Evolutionary conservation across 2,113 vertebrate genomes (phyloP).

Genomic region (Melierax canorus): DNA sequence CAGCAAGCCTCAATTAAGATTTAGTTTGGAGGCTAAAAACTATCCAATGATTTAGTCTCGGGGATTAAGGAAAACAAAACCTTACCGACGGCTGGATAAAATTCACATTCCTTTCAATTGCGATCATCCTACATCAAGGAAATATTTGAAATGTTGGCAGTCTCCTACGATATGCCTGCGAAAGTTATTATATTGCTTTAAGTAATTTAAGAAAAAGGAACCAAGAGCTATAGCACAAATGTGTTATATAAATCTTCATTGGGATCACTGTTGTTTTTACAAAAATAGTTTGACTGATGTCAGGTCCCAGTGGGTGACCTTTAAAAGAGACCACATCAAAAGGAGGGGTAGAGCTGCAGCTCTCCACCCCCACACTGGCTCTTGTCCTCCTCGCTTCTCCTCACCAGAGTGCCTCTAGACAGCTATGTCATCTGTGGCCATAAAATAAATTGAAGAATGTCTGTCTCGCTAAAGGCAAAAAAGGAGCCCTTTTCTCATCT

Average conservation of each 20-base stretch:
- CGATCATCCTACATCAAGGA: conserved; percentile 71
- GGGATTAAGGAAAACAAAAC: conserved; percentile 69
- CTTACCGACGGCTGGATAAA: conserved; percentile 45
- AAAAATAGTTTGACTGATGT: conserved; percentile 25
- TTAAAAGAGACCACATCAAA: conserved; percentile 27
- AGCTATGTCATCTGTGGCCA: conserved; percentile 31
- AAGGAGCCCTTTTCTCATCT: neutral
- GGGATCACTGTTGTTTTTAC: neutral
- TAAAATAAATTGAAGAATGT: conserved; percentile 12
- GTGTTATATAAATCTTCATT: conserved; percentile 57
- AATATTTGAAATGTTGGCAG: conserved; percentile 69
- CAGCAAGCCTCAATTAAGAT: conserved; percentile 55
- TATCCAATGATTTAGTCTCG: conserved; percentile 58
- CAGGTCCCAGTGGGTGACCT: neutral
- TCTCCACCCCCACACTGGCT: neutral
- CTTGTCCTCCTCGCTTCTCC: neutral
- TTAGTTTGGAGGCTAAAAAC: conserved; percentile 53
- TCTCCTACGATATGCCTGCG: conserved; percentile 28
- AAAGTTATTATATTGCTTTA: conserved; percentile 68
- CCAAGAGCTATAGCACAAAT: conserved; percentile 21
- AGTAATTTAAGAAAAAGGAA: conserved; percentile 40
- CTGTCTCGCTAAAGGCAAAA: neutral
- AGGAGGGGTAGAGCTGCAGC: neutral
- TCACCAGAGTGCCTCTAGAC: neutral
- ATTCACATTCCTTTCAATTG: conserved; percentile 74